These are phyloP conservation scores for Cephus spinipes DNA, from an alignment of 2,888 invertebrate genomes.

Conservation along the genomic window DNA sequence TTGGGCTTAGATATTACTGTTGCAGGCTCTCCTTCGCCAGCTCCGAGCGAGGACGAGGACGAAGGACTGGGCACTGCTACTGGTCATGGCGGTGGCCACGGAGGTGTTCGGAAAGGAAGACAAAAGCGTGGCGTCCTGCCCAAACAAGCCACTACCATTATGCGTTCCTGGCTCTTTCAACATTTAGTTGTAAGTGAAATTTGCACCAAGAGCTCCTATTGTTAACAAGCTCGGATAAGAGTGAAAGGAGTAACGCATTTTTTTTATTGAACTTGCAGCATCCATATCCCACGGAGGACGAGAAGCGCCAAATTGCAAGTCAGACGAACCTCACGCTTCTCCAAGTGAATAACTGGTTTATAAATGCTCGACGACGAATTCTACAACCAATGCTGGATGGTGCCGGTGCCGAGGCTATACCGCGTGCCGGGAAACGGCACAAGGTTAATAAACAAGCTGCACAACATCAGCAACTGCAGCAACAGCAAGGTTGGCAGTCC, in stretches of 20 bases:
- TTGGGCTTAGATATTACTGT: slow-evolving; percentile 59
- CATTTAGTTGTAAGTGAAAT: slow-evolving; percentile 85
- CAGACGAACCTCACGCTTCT: slow-evolving; percentile 89
- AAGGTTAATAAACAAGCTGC: slow-evolving; percentile 67
- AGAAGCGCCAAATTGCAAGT: slow-evolving; percentile 89
- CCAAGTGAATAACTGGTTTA: slow-evolving; percentile 95
- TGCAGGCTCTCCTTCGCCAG: slow-evolving; percentile 74
- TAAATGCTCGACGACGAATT: slow-evolving; percentile 91
- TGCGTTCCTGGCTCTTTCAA: slow-evolving; percentile 97
- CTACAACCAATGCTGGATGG: slow-evolving; percentile 93
- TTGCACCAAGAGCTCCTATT: slow-evolving; percentile 10
- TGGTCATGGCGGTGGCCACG: slow-evolving; percentile 68
- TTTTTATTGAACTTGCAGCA: slow-evolving; percentile 73
- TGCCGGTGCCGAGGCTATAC: slow-evolving; percentile 67
- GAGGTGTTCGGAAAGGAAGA: slow-evolving; percentile 69
- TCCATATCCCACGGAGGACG: slow-evolving; percentile 95
- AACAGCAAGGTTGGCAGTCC: slow-evolving; percentile 58
- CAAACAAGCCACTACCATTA: slow-evolving; percentile 94
- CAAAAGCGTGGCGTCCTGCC: slow-evolving; percentile 93
- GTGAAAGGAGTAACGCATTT: background rate
- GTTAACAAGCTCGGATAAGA: background rate
- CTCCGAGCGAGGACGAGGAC: slow-evolving; percentile 66
- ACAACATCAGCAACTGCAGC: slow-evolving; percentile 50
- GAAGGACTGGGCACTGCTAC: slow-evolving; percentile 61
- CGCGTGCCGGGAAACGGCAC: slow-evolving; percentile 62